Conservation (phyloP, 2,888 invertebrate species). For the Tipula confusa region DNA sequence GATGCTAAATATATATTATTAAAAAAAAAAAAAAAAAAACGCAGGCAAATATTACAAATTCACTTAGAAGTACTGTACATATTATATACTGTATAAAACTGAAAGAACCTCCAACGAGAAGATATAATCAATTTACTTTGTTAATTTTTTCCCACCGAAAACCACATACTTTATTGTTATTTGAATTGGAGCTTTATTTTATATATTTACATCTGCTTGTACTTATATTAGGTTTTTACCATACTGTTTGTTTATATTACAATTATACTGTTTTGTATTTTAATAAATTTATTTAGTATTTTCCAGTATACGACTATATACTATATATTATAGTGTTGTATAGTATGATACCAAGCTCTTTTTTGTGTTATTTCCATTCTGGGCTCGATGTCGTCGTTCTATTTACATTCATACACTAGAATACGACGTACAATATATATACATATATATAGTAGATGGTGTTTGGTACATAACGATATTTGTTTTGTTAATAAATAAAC, state of each 20-base stretch:
- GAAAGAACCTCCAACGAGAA: neutral
- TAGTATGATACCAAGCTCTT: neutral
- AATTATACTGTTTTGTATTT: constrained; percentile 9
- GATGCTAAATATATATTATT: neutral
- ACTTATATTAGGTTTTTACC: neutral
- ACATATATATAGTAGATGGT: neutral
- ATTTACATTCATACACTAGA: neutral
- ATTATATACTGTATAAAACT: neutral
- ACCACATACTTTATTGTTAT: neutral
- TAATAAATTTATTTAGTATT: constrained; percentile 16
- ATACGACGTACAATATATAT: no score
- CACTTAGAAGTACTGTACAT: neutral
- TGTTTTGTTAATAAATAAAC: constrained; percentile 13
- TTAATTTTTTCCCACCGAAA: neutral
- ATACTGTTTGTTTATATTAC: constrained; percentile 25
- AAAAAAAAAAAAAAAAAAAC: neutral
- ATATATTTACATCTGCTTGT: constrained; percentile 20
- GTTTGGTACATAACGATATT: neutral
- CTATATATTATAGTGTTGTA: neutral
- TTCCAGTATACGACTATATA: no score
- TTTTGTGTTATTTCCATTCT: neutral
- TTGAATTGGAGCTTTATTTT: constrained; percentile 20
- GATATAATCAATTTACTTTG: neutral
- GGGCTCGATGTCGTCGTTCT: neutral
- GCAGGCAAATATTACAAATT: neutral